Base-by-base conservation (phyloP, 2,888 invertebrate genomes). In the Lucinisca nassula region DNA sequence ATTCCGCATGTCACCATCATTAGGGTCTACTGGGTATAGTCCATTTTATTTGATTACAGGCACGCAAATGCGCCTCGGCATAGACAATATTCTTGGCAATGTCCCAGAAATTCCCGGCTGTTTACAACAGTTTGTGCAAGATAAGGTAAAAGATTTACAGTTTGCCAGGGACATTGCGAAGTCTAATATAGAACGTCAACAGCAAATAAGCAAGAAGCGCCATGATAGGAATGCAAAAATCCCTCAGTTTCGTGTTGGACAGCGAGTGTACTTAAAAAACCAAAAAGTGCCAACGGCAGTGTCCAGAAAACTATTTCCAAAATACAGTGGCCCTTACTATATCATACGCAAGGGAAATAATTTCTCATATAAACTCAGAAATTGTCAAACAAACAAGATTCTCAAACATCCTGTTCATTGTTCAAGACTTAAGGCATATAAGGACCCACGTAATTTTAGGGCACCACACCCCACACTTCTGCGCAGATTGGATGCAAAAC, bases 21-120 rank as follows among this genome's bases (percentile, higher is more conserved):
- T 49, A 51, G 12, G 49, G 17, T 58, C 73, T 3, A 85, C 81
- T 17, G 79, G 61, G 6, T 82, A 45, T 40, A 77, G 78, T 49
- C 86, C 86, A 21, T 86, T 76, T 37, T 58, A 77, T 55, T 4
- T 82, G 55, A 17, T 82, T 21, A 77, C 75, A 70, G 85, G 82
- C 10, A 35, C 27, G 27, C 45, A 85, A 38, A 81, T 81, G 77
- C 24, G 51, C 17, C 2, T 72, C 4, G 27, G 40, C 27, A 49
- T 85, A 21, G 85, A 85, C 37, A 37, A 45, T 14, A 24, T 72
- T 2, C 35, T 85, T 32, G n/a, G 49, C 10, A 58, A 75, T 10
- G 55, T 40, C 38, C 77, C 61, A 32, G 37, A 70, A 21, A 38
- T 72, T 3, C 24, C 37, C 21, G 32, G 37, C 0, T 55, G 27